Evolutionary conservation across 1,140 invertebrate genomes (phyloP).

Genomic region (Rhagoletis pomonella): DNA sequence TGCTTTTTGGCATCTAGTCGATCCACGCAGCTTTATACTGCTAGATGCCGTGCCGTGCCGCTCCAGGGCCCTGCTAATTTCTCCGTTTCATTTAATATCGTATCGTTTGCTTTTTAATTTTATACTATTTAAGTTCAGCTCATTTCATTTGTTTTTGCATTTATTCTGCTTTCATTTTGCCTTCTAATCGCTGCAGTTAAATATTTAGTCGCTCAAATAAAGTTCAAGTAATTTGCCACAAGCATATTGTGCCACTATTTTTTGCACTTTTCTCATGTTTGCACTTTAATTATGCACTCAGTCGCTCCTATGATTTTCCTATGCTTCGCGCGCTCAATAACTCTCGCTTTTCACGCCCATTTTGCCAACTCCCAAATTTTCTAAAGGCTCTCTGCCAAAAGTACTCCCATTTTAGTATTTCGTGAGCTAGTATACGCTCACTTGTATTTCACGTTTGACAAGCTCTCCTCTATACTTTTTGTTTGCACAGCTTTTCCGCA

Average conservation of each 20-base stretch:
- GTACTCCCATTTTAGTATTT: not conserved
- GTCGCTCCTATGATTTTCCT: not conserved
- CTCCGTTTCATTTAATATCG: no score
- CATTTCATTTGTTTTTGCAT: no score
- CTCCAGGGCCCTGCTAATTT: no score
- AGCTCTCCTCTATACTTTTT: not conserved
- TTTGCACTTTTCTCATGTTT: not conserved
- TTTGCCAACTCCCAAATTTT: not conserved
- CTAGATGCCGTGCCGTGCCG: no score
- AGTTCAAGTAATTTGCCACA: not conserved
- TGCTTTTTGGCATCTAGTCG: no score
- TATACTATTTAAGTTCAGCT: no score
- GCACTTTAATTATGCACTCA: not conserved
- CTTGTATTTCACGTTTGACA: conserved; percentile 8
- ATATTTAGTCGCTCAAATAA: not conserved
- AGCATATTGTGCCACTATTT: not conserved
- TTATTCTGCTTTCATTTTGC: no score
- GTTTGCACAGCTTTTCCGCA: conserved; percentile 7
- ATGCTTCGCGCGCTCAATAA: not conserved
- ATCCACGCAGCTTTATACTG: no score
- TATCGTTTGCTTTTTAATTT: no score
- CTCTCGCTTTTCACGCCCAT: conserved; percentile 45
- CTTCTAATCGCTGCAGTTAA: not conserved
- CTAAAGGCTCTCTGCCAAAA: not conserved
- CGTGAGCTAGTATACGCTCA: not conserved